Base-by-base conservation (phyloP, 2,113 vertebrate species). In the Cryptotis parvus region DNA sequence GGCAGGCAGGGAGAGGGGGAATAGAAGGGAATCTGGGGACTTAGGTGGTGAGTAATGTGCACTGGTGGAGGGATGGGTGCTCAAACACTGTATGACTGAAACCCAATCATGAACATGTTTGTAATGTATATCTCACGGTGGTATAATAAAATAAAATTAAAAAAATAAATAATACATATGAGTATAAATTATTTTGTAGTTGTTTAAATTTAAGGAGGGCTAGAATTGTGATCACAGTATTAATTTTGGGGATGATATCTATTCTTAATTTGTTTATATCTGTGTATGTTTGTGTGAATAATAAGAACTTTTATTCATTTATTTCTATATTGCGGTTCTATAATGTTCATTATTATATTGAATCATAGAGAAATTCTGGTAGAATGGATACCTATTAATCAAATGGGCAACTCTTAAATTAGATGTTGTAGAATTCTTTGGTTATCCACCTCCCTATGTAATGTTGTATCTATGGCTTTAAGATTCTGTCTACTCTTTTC, bases 281-380 rank as follows among this genome's bases (percentile, higher is more conserved):
- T 73, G 37, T 75, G 45, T 3, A 0, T 73, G 41, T 68, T 63
- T 31, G 33, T 8, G 31, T 24, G 39, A 81, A 81, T 9, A 78
- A 82, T n/a, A n/a, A n/a, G n/a, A n/a, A n/a, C n/a, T n/a, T n/a
- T n/a, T n/a, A n/a, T 58, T 22, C 55, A 58, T 58, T 58, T 58
- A 18, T 22, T 58, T 65, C 43, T 70, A 6, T 31, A 20, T 8
- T 43, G 45, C n/a, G 31, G 87, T 83, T 89, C 84, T 68, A 11
- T 33, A 61, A 70, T n/a, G 45, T 70, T 18, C 39, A 26, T 49
- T 35, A 72, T 4, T 43, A 24, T 9, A 33, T 1, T 49, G 52
- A 92, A 75, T 33, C 4, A 29, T n/a, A n/a, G 75, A 55, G 69
- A 91, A 87, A 75, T 33, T 86, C 41, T 61, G n/a, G 9, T 39